These are phyloP conservation scores for Proisotoma minuta DNA, from an alignment of 2,888 invertebrate genomes.

Conservation along the genomic window DNA sequence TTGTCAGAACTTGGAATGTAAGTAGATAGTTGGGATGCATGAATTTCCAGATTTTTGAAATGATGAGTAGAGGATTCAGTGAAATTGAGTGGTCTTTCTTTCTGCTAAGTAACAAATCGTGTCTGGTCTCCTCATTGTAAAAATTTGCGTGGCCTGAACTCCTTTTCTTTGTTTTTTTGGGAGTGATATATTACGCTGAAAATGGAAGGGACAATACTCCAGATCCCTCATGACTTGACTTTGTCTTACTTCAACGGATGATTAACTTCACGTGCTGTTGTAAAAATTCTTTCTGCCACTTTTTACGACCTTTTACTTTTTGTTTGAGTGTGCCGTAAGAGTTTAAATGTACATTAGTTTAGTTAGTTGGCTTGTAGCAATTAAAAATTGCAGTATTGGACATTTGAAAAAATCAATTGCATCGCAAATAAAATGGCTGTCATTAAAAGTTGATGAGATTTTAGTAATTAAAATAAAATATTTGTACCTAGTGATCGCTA, in stretches of 20 bases:
- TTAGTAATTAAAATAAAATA: too few relatives aligned
- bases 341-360: too few relatives aligned
- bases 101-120: constrained; percentile 19
- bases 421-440: too few relatives aligned
- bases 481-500: too few relatives aligned
- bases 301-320: not conserved
- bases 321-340: too few relatives aligned
- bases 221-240: not conserved
- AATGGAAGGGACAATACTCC: constrained; percentile 11
- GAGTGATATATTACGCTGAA: constrained; percentile 16
- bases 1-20: not conserved
- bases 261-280: not conserved
- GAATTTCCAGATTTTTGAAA: constrained; percentile 14
- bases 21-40: not conserved
- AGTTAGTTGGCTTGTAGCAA: too few relatives aligned
- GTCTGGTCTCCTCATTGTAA: constrained; percentile 12
- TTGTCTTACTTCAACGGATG: not conserved
- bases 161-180: constrained; percentile 12
- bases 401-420: too few relatives aligned
- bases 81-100: not conserved
- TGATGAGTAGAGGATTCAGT: constrained; percentile 2
- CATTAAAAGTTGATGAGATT: too few relatives aligned
- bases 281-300: not conserved
- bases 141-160: constrained; percentile 14
- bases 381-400: too few relatives aligned